Evolutionary conservation across 1,140 invertebrate genomes (phyloP), one percentile per base, ranked within the genome.

Genomic region (Zophobas morio): DNA sequence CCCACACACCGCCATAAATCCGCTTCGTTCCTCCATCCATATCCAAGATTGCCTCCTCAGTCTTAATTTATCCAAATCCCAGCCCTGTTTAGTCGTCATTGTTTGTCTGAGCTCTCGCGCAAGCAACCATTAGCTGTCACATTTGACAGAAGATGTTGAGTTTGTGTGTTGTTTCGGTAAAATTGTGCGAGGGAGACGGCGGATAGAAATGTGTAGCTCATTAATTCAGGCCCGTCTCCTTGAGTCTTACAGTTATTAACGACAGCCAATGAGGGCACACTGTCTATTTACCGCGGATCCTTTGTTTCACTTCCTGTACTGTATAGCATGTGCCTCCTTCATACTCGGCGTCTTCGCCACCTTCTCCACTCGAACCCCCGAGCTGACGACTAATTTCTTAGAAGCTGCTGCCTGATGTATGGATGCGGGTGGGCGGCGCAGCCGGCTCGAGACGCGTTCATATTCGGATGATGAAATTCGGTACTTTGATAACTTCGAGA

Each of bases 181-280:
- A 73, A 53, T 73, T 32, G 54, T 56, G 49, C 1, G 35, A 73
- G 71, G 8, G 54, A 73, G 71, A 56, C 54, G 71, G 71, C 54
- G 71, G 71, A 56, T 73, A 42, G 51, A 53, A 56, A 73, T 73
- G 71, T 66, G 71, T 73, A 73, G 80, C 81, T 82, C 81, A 81
- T 82, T 82, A 82, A 82, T 82, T 82, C 81, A 78, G 78, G 75
- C 71, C 60, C 81, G 80, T 81, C 80, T 82, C 78, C 80, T 80
- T 77, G 78, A 78, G 80, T 81, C 81, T 82, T 82, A 80, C 74
- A 82, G 78, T 82, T 82, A 82, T 82, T 82, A 82, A 81, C 81
- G 81, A 80, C 81, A 82, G 77, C 81, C 81, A 82, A 82, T 82
- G 81, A 82, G 81, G 80, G 77, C 56, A 71, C 80, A 79, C 80